phyloP scores from a whole-genome alignment of 2,113 vertebrate species.

The Macheiramphus alcinus region DNA sequence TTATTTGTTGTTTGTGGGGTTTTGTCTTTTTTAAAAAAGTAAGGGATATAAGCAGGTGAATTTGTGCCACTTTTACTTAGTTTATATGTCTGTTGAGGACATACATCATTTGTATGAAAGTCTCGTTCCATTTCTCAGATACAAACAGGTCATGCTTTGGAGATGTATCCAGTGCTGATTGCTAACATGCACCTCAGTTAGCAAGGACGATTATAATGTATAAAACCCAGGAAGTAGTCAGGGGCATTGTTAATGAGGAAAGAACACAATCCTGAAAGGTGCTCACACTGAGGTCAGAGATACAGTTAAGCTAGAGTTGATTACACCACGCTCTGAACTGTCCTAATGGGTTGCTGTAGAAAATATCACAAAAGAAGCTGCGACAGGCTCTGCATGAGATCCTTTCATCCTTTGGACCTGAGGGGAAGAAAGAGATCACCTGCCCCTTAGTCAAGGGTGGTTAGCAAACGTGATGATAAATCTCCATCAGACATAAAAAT shows the following conservation, averaged over 20 bases:
- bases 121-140: background rate
- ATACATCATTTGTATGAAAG: background rate
- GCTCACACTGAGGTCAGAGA: background rate
- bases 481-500: background rate
- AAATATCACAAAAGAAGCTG: background rate
- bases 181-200: background rate
- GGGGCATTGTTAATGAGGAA: background rate
- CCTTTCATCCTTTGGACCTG: background rate
- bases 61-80: background rate
- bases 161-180: background rate
- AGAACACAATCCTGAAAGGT: background rate
- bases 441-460: background rate
- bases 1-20: accelerated
- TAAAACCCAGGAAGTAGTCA: background rate
- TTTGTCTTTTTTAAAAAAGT: background rate
- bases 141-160: background rate
- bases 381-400: background rate
- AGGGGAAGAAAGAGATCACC: background rate
- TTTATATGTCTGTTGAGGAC: background rate
- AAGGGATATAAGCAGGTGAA: background rate
- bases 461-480: background rate
- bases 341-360: background rate
- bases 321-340: background rate
- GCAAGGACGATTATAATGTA: accelerated
- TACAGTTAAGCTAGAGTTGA: background rate